Conservation (phyloP, 2,797 vertebrate species). For the Intellagama lesueurii region DNA sequence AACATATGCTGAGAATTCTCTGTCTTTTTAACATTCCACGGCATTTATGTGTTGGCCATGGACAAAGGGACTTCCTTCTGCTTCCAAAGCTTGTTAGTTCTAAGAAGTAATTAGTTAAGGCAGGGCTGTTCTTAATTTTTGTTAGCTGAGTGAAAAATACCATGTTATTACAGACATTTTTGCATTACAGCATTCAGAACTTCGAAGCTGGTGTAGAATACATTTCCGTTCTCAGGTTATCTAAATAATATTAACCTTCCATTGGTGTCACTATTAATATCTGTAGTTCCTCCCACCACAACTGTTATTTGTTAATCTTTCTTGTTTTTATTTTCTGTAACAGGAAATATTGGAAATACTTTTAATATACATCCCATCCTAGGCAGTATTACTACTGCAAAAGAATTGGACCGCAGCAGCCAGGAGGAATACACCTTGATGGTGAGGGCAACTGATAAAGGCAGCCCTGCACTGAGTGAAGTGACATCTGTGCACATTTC, state of each 20-base stretch:
- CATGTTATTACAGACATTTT: neutral
- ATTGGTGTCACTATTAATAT: neutral
- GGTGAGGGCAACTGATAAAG: constrained; percentile 91
- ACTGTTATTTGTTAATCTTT: constrained; percentile 19
- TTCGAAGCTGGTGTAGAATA: neutral
- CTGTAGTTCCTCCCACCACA: neutral
- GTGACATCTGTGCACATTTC: constrained; percentile 84
- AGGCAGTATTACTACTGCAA: constrained; percentile 89
- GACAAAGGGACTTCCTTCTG: neutral
- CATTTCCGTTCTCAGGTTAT: neutral
- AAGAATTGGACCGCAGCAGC: constrained; percentile 90
- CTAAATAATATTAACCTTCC: neutral
- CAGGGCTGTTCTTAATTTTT: neutral
- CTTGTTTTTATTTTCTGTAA: constrained; percentile 43
- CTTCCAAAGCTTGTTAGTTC: neutral
- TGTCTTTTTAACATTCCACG: too few relatives aligned
- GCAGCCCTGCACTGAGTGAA: constrained; percentile 86
- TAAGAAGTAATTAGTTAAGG: neutral
- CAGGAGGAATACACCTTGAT: constrained; percentile 89
- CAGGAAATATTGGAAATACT: constrained; percentile 95
- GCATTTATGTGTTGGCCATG: neutral
- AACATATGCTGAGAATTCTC: neutral
- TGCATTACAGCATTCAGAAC: neutral
- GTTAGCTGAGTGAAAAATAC: neutral
- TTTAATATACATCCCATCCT: constrained; percentile 92